Base-by-base conservation (phyloP, 2,113 vertebrate species). In the Anser brachyrhynchus region DNA sequence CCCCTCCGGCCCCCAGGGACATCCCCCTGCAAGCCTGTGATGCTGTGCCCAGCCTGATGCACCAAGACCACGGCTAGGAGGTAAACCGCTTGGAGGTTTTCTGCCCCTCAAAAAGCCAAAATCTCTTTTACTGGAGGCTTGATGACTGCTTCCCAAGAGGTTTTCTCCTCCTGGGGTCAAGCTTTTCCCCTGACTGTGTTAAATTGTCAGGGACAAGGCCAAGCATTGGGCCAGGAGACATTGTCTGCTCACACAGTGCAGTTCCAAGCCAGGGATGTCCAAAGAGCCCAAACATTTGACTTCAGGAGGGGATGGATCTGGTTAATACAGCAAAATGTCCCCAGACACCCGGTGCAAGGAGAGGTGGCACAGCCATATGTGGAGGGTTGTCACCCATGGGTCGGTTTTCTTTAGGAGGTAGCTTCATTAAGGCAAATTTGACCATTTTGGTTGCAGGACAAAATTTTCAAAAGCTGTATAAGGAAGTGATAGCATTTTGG, bases 271-370 rank as follows among this genome's bases (percentile, higher is more conserved):
- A 4, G 46, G 39, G 12, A 61, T 28, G 59, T 35, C 52, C 66
- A 55, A 88, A 73, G n/a, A 78, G 17, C 29, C 20, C 66, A 77
- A 9, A 61, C 49, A 67, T 35, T 43, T 74, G n/a, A n/a, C 26
- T 61, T 37, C 1, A 1, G 25, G 31, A 84, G 17, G 16, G n/a
- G 11, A 6, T 52, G 37, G 22, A 11, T 11, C 11, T 65, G 20
- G 17, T 33, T 52, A 43, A 52, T 13, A 28, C 22, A 1, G 41
- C 35, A 41, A 29, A 17, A 35, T 0, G 2, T 29, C 11, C 16
- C 35, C 0, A 1, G 16, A 4, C 28, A 59, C 13, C 3, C 0
- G 0, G 33, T 2, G 1, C 28, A 22, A 35, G 46, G 28, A 0
- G 3, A 41, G 19, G 39, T 35, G 55, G 29, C 16, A 55, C 3